A percentile compares a stretch with the other conserved stretches of the same genome.
These are phyloP conservation scores for Antechinus stuartii DNA, from an alignment of 2,113 vertebrate species.

Conservation along the genomic window DNA sequence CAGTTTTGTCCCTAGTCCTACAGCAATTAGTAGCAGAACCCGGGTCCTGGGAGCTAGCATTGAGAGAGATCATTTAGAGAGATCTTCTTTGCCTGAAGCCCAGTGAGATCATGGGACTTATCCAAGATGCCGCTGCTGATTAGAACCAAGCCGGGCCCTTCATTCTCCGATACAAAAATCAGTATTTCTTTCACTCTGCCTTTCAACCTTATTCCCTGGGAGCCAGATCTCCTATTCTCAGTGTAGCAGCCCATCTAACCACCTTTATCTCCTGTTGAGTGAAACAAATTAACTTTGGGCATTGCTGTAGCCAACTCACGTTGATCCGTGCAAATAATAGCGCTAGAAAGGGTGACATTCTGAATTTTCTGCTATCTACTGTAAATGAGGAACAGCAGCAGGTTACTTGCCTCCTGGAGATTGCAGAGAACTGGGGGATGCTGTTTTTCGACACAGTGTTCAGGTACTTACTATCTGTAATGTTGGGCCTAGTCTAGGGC, in stretches of 20 bases:
- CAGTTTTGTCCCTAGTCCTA: not conserved
- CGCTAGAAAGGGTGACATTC: not conserved
- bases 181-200: not conserved
- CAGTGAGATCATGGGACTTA: not conserved
- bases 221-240: not conserved
- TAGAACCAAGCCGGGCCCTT: not conserved
- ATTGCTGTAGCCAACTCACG: not conserved
- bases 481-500: not conserved
- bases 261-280: not conserved
- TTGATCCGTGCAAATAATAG: not conserved
- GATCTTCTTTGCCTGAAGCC: not conserved
- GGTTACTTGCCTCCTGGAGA: not conserved
- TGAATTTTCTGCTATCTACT: not conserved
- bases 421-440: not conserved
- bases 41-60: not conserved
- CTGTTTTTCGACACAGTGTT: not conserved
- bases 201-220: not conserved
- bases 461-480: not conserved
- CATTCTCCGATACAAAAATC: not conserved
- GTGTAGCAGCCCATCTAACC: not conserved
- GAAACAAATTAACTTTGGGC: not conserved
- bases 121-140: not conserved
- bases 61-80: not conserved
- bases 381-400: not conserved
- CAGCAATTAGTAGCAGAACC: too few species aligned